These are phyloP conservation scores for Chymomyza costata DNA, from an alignment of 1,140 invertebrate species.

Conservation along the genomic window DNA sequence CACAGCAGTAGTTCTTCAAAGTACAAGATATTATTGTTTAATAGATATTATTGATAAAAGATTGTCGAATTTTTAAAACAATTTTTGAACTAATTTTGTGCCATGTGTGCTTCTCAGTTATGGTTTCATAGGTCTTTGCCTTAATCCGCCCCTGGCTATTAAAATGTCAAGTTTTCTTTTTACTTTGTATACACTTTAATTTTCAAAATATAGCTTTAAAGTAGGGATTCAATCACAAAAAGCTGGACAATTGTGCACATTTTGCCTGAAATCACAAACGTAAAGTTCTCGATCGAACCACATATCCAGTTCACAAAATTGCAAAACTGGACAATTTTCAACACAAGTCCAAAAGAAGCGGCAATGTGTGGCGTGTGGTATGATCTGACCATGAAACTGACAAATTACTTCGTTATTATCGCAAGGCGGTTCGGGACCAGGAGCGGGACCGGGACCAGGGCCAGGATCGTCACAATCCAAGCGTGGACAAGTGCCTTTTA, in stretches of 20 bases:
- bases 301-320: slow-evolving; percentile 44
- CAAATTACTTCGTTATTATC: slow-evolving; percentile 19
- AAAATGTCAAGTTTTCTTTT: too few relatives aligned
- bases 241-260: slow-evolving; percentile 43
- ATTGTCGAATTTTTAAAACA: too few relatives aligned
- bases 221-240: slow-evolving; percentile 30
- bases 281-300: slow-evolving; percentile 43
- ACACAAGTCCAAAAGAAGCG: slow-evolving; percentile 41
- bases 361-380: slow-evolving; percentile 40
- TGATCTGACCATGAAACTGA: slow-evolving; percentile 25
- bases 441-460: background rate
- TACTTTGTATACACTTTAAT: too few relatives aligned
- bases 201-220: too few relatives aligned
- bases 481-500: slow-evolving; percentile 34
- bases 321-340: slow-evolving; percentile 23
- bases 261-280: slow-evolving; percentile 30
- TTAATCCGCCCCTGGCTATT: too few relatives aligned
- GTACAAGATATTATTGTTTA: too few relatives aligned
- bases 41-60: too few relatives aligned
- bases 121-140: too few relatives aligned
- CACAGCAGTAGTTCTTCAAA: too few relatives aligned
- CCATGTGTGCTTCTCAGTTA: too few relatives aligned
- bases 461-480: slow-evolving; percentile 3
- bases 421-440: slow-evolving; percentile 5
- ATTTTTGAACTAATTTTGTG: too few relatives aligned